Conservation (phyloP, 2,888 invertebrate genomes). For the Archaeoteleia sp. region DNA sequence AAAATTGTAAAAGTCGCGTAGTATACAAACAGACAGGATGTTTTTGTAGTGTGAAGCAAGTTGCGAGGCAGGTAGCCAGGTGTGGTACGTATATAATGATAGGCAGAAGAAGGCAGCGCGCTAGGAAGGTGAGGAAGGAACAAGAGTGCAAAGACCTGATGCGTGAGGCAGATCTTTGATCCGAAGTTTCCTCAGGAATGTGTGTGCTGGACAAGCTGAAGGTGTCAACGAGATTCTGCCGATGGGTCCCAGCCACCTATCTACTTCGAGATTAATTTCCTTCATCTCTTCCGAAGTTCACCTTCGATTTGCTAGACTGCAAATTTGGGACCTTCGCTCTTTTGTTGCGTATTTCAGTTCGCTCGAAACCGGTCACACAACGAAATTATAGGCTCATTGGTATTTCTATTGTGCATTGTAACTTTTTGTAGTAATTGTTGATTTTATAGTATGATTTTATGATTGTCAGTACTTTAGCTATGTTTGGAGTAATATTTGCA, state of each 20-base stretch:
- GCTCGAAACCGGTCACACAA: too few relatives aligned
- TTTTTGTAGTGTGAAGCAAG: conserved; percentile 31
- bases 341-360: too few relatives aligned
- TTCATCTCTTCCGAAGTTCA: background rate
- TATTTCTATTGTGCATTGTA: too few relatives aligned
- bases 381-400: too few relatives aligned
- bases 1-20: background rate
- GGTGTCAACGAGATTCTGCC: conserved; percentile 10
- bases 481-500: too few relatives aligned
- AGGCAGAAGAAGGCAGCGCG: conserved; percentile 44
- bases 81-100: conserved; percentile 58
- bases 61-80: conserved; percentile 66
- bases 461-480: too few relatives aligned
- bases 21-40: conserved; percentile 1
- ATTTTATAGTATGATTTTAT: too few relatives aligned
- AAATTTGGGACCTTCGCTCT: background rate
- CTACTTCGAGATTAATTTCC: conserved; percentile 26
- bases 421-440: too few relatives aligned
- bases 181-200: conserved; percentile 51
- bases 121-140: conserved; percentile 42
- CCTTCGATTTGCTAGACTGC: conserved; percentile 6
- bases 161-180: conserved; percentile 38
- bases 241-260: conserved; percentile 15
- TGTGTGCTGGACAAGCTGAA: conserved; percentile 3
- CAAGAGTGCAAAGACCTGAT: conserved; percentile 19